Evolutionary conservation across 2,797 vertebrate species (phyloP).

Genomic region (Phrynocephalus guinanensis): DNA sequence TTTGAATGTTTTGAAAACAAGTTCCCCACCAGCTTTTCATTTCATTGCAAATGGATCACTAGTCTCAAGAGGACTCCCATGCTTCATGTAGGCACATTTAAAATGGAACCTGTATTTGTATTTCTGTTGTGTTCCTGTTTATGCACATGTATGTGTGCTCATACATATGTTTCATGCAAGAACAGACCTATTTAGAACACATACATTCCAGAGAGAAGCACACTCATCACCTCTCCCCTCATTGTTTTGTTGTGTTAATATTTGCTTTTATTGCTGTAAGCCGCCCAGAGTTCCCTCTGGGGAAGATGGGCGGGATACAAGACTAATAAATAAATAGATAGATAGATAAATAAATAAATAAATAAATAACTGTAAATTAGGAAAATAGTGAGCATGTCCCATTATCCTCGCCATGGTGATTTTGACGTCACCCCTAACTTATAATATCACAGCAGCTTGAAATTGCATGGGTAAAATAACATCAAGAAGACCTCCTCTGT

Average conservation of each 20-base stretch:
- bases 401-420: neutral
- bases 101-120: neutral
- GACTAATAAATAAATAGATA: no score
- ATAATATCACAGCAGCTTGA: conserved; percentile 5
- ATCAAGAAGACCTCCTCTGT: conserved; percentile 20
- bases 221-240: no score
- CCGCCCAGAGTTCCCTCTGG: no score
- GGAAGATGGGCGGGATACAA: no score
- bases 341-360: no score
- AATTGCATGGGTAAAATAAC: conserved; percentile 3
- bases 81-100: neutral
- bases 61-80: neutral
- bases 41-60: neutral
- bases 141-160: neutral
- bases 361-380: conserved; percentile 1
- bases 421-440: conserved; percentile 10
- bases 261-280: no score
- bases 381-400: neutral
- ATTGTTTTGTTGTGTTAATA: no score
- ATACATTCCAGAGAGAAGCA: neutral
- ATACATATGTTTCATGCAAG: neutral
- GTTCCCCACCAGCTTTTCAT: neutral
- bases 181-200: neutral
- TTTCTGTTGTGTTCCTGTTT: neutral
- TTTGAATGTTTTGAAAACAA: neutral